Evolutionary conservation across 1,140 invertebrate genomes (phyloP).

Genomic region (Varroa destructor): DNA sequence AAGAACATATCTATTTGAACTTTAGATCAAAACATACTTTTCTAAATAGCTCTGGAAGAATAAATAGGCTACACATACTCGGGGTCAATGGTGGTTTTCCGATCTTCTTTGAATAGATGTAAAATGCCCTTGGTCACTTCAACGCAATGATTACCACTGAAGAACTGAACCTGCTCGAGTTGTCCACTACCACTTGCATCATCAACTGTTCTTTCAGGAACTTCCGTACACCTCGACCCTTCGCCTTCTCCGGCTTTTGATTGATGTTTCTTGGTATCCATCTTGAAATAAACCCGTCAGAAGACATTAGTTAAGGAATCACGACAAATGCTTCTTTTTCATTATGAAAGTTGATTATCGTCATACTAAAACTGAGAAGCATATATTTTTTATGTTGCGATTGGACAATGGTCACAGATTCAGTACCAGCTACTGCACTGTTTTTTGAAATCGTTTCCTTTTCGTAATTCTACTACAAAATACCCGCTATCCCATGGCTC

Average conservation of each 20-base stretch:
- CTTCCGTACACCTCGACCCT: neutral
- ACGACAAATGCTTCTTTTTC: neutral
- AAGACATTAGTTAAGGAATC: neutral
- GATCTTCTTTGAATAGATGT: constrained; percentile 86
- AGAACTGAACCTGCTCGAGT: constrained; percentile 50
- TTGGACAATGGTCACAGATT: no score
- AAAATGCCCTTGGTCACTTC: constrained; percentile 91
- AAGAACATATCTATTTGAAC: neutral
- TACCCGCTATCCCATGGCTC: no score
- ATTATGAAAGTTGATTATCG: neutral
- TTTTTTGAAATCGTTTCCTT: no score
- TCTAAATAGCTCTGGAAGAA: neutral
- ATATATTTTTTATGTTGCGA: no score
- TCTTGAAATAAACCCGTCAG: neutral
- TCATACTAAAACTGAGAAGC: no score
- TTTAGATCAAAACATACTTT: constrained; percentile 29
- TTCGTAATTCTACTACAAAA: no score
- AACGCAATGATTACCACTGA: constrained; percentile 89
- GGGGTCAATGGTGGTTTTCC: constrained; percentile 22
- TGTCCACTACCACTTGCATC: neutral
- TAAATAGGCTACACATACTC: neutral
- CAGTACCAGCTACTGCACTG: no score
- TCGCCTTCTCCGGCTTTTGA: no score
- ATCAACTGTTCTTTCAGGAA: neutral
- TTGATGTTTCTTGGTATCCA: no score